Percentiles rank a stretch among this genome's conserved stretches.
Evolutionary conservation across 2,797 vertebrate genomes (phyloP).

Genomic region (Otolemur crassicaudatus): DNA sequence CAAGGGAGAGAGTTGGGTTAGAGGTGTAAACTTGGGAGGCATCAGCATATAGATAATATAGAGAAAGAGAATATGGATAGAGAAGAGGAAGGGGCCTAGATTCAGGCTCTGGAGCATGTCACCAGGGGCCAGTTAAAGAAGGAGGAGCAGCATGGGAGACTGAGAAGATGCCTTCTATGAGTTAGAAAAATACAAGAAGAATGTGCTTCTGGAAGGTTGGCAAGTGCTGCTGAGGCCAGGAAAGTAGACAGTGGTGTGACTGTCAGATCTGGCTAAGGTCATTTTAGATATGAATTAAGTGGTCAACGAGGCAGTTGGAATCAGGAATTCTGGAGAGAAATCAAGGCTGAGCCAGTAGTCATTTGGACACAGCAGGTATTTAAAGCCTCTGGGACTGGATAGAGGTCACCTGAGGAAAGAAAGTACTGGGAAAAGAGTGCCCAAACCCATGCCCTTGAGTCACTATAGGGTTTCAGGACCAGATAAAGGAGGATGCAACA

Average conservation of each 20-base stretch:
- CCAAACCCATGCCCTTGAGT: not conserved
- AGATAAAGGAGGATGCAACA: not conserved
- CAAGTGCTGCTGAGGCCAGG: not conserved
- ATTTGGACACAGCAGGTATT: not conserved
- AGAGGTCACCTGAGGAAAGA: not conserved
- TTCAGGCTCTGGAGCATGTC: not conserved
- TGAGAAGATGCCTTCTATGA: not conserved
- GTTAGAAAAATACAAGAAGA: not conserved
- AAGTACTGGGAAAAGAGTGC: not conserved
- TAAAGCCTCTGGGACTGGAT: not conserved
- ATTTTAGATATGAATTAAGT: not conserved
- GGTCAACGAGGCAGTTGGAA: not conserved
- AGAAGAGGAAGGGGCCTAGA: not conserved
- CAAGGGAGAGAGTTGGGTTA: not conserved
- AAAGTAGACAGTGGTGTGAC: not conserved
- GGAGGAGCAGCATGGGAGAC: not conserved
- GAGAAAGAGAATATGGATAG: not conserved
- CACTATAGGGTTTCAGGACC: not conserved
- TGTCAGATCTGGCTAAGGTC: not conserved
- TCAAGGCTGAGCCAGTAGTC: not conserved
- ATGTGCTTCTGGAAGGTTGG: not conserved
- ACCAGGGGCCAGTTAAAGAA: not conserved
- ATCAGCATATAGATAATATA: not conserved
- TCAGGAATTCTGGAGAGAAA: constrained; percentile 33
- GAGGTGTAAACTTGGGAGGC: not conserved